phyloP scores from a whole-genome alignment of 2,888 invertebrate species.

The Lottia scabra region DNA sequence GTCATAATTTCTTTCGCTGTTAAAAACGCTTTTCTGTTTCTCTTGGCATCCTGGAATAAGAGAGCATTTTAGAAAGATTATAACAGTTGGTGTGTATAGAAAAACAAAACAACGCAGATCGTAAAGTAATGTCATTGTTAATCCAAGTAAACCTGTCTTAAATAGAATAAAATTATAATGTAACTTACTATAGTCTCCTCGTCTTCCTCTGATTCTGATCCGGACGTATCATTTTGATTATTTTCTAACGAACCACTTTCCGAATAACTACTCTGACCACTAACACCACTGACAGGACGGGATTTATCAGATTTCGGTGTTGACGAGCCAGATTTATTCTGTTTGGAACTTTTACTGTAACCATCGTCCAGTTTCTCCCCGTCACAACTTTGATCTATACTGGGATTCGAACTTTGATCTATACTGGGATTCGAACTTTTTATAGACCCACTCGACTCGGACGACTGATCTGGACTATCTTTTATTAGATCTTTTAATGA shows the following conservation, averaged over 20 bases:
- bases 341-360: not conserved
- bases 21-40: constrained; percentile 69
- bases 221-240: constrained; percentile 34
- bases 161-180: no score
- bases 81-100: no score
- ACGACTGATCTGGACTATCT: not conserved
- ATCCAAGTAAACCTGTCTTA: no score
- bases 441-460: not conserved
- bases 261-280: constrained; percentile 38
- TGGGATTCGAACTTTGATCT: not conserved
- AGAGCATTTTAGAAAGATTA: not conserved
- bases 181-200: constrained; percentile 35
- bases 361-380: not conserved
- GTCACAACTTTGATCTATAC: not conserved
- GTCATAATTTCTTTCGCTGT: constrained; percentile 74
- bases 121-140: no score
- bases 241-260: constrained; percentile 35
- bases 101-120: no score
- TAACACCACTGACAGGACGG: constrained; percentile 36
- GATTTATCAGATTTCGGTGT: constrained; percentile 7
- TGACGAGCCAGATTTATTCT: not conserved
- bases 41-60: constrained; percentile 45
- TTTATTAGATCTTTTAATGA: not conserved
- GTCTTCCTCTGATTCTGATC: constrained; percentile 45
- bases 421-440: not conserved